Evolutionary conservation across 2,888 invertebrate species (phyloP), one percentile per base, ranked within the genome.

Genomic region (Dromius quadrimaculatus): DNA sequence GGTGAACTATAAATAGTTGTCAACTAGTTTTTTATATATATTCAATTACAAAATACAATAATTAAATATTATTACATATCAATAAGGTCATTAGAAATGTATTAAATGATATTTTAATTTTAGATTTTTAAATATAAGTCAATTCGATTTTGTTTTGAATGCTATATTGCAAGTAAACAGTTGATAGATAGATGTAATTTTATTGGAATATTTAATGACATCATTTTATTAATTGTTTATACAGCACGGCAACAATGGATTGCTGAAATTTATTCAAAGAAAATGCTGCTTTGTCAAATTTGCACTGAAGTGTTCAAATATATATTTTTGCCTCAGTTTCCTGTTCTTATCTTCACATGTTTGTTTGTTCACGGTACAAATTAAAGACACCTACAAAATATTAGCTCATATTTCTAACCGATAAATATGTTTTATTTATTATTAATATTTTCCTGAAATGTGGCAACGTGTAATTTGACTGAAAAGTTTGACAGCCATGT

Each of bases 391-490:
- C 9, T 32, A 32, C 5, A 32, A 32, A 32, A 32, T 9, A 6
- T 5, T 32, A 6, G 9, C 9, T 32, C 5, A 9, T 8, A 36
- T 45, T 19, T 19, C 45, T 45, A 45, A 2, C 3, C 22, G 20
- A 2, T 9, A 28, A 57, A 38, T 20, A 22, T 47, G 20, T 20
- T 41, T 61, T 22, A 5, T 19, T 22, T 19, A 20, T 38, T 20
- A 61, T 61, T 61, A 61, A 5, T 38, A 11, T 38, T 36, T 38
- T 2, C 11, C 1, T 2, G 20, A 57, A 62, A 62, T 22, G 11
- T 62, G 70, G 62, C 70, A 70, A 70, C 47, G 47, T 70, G 23
- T 13, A 34, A 28, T 13, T 62, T 70, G 61, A 23, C 70, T 70
- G 70, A 70, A 70, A 70, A 5, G 28, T 23, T 62, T 62, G 38